These are phyloP conservation scores for Cantharis rufa DNA, from an alignment of 2,888 invertebrate species.

Conservation along the genomic window DNA sequence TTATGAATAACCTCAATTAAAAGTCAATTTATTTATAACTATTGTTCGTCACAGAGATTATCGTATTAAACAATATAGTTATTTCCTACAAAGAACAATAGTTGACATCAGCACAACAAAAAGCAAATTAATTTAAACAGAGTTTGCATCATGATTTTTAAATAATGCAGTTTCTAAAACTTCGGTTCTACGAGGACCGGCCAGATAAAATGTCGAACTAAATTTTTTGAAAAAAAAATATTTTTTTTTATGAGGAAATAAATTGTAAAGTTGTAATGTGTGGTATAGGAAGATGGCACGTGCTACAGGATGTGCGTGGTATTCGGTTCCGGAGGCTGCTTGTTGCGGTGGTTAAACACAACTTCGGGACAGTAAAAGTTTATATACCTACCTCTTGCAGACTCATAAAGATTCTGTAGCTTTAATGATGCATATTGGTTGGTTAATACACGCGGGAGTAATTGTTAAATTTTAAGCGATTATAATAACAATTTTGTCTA, in stretches of 20 bases:
- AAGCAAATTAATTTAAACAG: background rate
- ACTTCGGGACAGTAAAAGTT: constrained; percentile 53
- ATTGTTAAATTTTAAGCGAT: constrained; percentile 5
- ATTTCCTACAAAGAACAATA: constrained; percentile 1
- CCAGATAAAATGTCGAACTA: background rate
- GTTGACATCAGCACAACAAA: background rate
- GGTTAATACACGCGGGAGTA: constrained; percentile 6
- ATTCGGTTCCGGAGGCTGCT: constrained; percentile 54
- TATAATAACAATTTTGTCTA: background rate
- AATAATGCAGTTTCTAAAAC: background rate
- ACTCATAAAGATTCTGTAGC: constrained; percentile 30
- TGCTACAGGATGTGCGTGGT: constrained; percentile 57
- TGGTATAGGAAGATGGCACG: constrained; percentile 45
- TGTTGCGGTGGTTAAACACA: constrained; percentile 56
- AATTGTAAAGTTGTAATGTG: constrained; percentile 2
- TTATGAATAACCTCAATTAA: background rate
- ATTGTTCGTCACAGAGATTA: background rate
- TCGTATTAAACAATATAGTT: constrained; percentile 3
- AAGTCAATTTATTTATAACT: background rate
- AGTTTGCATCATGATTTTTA: background rate
- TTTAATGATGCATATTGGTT: constrained; percentile 25
- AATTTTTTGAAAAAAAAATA: background rate
- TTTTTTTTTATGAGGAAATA: background rate
- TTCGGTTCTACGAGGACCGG: background rate
- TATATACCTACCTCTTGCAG: constrained; percentile 51